phyloP scores from a whole-genome alignment of 2,797 vertebrate genomes.

The Chlorospingus flavigularis region DNA sequence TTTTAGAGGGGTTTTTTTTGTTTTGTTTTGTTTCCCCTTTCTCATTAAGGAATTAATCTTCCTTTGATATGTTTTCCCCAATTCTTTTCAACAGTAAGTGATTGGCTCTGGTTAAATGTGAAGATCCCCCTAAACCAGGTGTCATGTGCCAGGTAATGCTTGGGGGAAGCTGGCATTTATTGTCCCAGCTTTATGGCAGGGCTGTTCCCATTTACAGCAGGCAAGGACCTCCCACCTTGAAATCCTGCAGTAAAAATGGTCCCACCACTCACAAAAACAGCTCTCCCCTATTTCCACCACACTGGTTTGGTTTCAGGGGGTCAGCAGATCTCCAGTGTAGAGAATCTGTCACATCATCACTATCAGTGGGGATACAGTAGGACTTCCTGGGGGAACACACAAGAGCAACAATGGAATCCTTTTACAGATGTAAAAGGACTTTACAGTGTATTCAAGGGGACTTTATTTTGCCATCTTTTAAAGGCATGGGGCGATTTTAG shows the following conservation, averaged over 20 bases:
- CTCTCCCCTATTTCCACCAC: neutral
- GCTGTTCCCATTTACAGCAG: neutral
- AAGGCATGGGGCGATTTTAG: neutral
- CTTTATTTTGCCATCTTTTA: neutral
- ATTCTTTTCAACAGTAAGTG: neutral
- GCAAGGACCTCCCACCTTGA: neutral
- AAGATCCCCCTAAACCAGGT: neutral
- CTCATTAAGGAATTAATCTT: neutral
- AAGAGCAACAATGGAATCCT: neutral
- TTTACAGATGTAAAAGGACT: neutral
- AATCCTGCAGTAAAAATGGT: neutral
- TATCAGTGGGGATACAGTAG: fast-evolving
- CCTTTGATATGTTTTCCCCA: neutral
- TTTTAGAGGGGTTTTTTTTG: neutral
- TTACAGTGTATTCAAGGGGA: fast-evolving
- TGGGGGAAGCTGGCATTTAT: neutral
- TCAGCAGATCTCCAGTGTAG: neutral
- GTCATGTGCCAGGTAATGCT: neutral
- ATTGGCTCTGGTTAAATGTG: neutral
- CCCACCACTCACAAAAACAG: fast-evolving
- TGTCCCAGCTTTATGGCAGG: neutral
- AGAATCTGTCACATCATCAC: neutral
- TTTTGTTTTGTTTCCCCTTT: neutral
- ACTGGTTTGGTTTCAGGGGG: neutral
- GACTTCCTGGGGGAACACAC: neutral